phyloP scores from a whole-genome alignment of 1,140 invertebrate genomes.

The Drosophila melanica region DNA sequence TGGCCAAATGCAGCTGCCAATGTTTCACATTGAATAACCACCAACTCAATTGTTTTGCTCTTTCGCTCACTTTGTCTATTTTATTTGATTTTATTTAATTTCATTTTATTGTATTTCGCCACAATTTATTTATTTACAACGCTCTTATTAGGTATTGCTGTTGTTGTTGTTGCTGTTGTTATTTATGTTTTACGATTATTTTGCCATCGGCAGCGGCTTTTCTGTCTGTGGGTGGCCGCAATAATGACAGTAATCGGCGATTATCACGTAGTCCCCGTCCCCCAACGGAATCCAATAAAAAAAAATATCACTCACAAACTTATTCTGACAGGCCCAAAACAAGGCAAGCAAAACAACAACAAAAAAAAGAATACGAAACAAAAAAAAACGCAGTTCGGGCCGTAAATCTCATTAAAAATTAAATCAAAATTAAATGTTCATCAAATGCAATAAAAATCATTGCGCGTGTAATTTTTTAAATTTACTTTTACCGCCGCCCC shows the following conservation, averaged over 20 bases:
- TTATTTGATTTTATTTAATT: constrained; percentile 19
- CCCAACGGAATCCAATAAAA: constrained; percentile 7
- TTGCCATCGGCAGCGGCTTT: constrained; percentile 28
- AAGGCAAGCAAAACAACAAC: constrained; percentile 22
- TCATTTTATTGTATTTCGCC: constrained; percentile 21
- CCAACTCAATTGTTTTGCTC: constrained; percentile 15
- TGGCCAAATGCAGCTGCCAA: constrained; percentile 44
- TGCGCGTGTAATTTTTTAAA: constrained; percentile 47
- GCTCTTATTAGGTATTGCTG: constrained; percentile 11
- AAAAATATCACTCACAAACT: constrained; percentile 24
- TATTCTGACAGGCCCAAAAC: constrained; percentile 41
- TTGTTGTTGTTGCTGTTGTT: constrained; percentile 11
- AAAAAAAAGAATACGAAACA: constrained; percentile 13
- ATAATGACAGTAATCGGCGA: constrained; percentile 63
- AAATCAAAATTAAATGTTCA: constrained; percentile 77
- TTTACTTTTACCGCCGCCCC: constrained; percentile 4
- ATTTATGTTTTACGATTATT: constrained; percentile 36
- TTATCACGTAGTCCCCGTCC: constrained; percentile 61
- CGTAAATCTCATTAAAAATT: constrained; percentile 71
- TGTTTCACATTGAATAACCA: constrained; percentile 27
- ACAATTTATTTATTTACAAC: constrained; percentile 33
- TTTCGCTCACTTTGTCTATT: constrained; percentile 1
- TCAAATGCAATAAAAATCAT: constrained; percentile 74
- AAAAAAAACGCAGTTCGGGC: constrained; percentile 18
- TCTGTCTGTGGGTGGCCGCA: constrained; percentile 62